phyloP scores from a whole-genome alignment of 2,888 invertebrate genomes.

The Scaptomyza tumidula region DNA sequence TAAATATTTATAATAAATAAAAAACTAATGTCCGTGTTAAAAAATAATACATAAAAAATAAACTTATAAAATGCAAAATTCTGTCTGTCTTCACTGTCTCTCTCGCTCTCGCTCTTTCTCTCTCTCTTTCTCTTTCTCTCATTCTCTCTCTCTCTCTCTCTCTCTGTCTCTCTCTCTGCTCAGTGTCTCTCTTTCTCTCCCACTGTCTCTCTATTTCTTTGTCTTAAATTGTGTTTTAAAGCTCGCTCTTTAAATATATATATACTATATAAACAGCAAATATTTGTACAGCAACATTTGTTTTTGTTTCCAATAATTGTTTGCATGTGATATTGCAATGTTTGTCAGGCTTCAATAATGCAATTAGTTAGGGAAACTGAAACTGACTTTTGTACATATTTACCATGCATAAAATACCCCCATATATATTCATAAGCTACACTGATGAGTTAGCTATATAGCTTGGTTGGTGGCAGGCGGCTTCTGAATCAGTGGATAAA shows the following conservation, averaged over 20 bases:
- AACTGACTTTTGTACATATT: conserved; percentile 1
- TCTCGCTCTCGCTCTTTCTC: conserved; percentile 14
- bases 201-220: conserved; percentile 18
- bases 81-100: conserved; percentile 20
- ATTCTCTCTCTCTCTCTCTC: not conserved
- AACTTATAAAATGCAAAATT: conserved; percentile 18
- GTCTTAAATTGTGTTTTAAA: conserved; percentile 47
- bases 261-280: conserved; percentile 22
- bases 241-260: conserved; percentile 6
- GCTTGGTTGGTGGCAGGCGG: conserved; percentile 14
- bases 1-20: conserved; percentile 43
- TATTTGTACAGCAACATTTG: conserved; percentile 45
- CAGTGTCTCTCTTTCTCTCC: not conserved
- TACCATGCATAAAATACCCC: not conserved
- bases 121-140: conserved; percentile 4
- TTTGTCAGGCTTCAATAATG: not conserved
- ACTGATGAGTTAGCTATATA: not conserved
- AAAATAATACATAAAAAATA: not conserved
- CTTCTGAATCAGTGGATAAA: conserved; percentile 6
- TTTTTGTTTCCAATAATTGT: conserved; percentile 20
- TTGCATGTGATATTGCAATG: conserved; percentile 49
- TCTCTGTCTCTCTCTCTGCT: conserved; percentile 6
- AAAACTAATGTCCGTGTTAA: conserved; percentile 39
- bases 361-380: conserved; percentile 5
- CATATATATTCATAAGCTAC: no score